These are phyloP conservation scores for Hirundo rustica DNA, from an alignment of 2,797 vertebrate genomes.

Conservation along the genomic window DNA sequence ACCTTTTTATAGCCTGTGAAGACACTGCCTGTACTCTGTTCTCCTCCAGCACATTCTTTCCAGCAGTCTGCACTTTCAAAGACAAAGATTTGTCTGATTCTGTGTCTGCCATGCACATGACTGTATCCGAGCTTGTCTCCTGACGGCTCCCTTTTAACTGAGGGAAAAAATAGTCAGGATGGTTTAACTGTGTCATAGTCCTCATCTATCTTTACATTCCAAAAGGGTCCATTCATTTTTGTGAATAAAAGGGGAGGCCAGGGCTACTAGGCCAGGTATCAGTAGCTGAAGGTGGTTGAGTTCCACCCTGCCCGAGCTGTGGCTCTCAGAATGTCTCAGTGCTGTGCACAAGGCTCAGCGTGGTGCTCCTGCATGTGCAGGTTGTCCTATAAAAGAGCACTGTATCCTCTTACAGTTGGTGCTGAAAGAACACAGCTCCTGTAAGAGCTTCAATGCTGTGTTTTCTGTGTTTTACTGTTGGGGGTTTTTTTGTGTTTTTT, in stretches of 20 bases:
- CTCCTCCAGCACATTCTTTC: background rate
- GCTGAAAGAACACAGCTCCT: background rate
- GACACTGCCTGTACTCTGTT: background rate
- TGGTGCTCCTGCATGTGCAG: background rate
- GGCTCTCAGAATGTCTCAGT: background rate
- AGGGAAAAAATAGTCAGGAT: background rate
- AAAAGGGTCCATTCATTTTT: background rate
- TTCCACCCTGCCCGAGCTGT: background rate
- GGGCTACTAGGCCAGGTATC: background rate
- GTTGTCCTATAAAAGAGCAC: background rate
- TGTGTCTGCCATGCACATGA: background rate
- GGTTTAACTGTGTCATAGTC: background rate
- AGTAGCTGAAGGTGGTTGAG: background rate
- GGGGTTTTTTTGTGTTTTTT: too few species aligned
- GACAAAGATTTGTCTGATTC: background rate
- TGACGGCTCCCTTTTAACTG: background rate
- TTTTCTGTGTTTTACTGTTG: background rate
- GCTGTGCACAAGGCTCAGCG: background rate
- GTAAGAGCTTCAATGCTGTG: background rate
- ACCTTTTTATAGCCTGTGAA: background rate
- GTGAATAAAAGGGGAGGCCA: background rate
- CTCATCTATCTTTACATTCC: background rate
- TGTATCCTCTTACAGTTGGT: background rate
- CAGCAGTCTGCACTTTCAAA: background rate
- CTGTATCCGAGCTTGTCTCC: background rate